phyloP scores from a whole-genome alignment of 2,113 vertebrate species.

The Oryzias woworae region DNA sequence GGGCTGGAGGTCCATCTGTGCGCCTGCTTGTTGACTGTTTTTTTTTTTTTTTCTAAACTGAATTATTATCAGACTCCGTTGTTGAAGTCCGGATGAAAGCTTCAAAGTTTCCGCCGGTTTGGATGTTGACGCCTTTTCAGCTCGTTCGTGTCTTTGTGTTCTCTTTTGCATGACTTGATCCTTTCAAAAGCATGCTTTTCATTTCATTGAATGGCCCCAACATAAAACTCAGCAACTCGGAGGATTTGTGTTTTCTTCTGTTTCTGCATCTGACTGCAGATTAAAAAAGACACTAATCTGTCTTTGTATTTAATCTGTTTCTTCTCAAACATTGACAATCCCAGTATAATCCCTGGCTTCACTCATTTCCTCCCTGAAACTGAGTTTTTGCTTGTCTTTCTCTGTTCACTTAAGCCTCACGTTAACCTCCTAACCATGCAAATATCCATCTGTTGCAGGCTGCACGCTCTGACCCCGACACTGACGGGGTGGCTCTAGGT shows the following conservation, averaged over 20 bases:
- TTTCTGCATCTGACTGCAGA: constrained; percentile 16
- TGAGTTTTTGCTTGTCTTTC: constrained; percentile 28
- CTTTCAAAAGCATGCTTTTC: constrained; percentile 41
- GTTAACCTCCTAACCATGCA: constrained; percentile 53
- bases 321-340: constrained; percentile 3
- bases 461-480: constrained; percentile 84
- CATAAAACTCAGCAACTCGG: constrained; percentile 42
- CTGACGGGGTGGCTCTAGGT: constrained; percentile 88
- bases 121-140: neutral
- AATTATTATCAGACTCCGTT: no score
- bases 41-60: no score
- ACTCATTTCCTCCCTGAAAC: constrained; percentile 23
- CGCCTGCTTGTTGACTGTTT: no score
- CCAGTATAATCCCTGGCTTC: constrained; percentile 14
- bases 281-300: constrained; percentile 39
- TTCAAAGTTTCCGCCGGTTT: constrained; percentile 4
- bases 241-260: constrained; percentile 24
- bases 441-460: constrained; percentile 83
- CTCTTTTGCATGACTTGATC: constrained; percentile 33
- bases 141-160: neutral
- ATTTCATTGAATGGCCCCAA: constrained; percentile 16
- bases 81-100: no score
- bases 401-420: constrained; percentile 24
- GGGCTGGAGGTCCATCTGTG: no score
- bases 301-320: constrained; percentile 10